Base-by-base conservation (phyloP, 2,797 vertebrate genomes). In the Coilia nasus region DNA sequence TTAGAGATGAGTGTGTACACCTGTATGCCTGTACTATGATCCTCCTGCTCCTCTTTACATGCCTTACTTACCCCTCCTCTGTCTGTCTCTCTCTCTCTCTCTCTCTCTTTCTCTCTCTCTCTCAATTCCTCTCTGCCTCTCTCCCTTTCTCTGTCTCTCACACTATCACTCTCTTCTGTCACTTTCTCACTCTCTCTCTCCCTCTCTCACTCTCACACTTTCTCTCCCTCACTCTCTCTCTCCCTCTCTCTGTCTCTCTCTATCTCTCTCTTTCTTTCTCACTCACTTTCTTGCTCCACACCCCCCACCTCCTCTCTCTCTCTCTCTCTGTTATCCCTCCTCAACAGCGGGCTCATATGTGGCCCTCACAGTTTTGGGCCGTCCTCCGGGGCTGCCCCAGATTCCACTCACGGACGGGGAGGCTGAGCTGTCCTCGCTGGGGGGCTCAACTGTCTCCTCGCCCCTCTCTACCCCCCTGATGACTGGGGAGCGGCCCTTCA, bases 281-380 rank as follows among this genome's bases (percentile, higher is more conserved):
- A 67, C 3, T 14, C 44, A 12, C 3, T 62, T 41, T 57, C 41
- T 81, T 82, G 41, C 23, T 57, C 9, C 46, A 4, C 46, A 47
- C 56, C n/a, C 41, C 28, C 15, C 19, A 46, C 60, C n/a, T 67
- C 28, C 25, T 35, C 35, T 86, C 15, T 35, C 10, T 47, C 17
- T 35, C 17, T 35, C 10, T 60, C 15, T 64, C 83, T 83, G 47
- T 85, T 28, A 60, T 19, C 41, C 99, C 67, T 95, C 97, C 88
- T 82, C 46, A 44, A 80, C 94, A 99, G 98, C 98, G 78, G 98
- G 98, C 54, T 99, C 98, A 87, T 99, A 98, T 94, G 98, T 99
- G 90, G 98, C 98, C 83, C 96, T 99, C 84, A 99, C 98, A 11
- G 97, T 99, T 81, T 95, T 99, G 94, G 98, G 98, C 89, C 96